Evolutionary conservation across 1,140 invertebrate genomes (phyloP), one percentile per base, ranked within the genome.

Genomic region (Drosophila oshimai): DNA sequence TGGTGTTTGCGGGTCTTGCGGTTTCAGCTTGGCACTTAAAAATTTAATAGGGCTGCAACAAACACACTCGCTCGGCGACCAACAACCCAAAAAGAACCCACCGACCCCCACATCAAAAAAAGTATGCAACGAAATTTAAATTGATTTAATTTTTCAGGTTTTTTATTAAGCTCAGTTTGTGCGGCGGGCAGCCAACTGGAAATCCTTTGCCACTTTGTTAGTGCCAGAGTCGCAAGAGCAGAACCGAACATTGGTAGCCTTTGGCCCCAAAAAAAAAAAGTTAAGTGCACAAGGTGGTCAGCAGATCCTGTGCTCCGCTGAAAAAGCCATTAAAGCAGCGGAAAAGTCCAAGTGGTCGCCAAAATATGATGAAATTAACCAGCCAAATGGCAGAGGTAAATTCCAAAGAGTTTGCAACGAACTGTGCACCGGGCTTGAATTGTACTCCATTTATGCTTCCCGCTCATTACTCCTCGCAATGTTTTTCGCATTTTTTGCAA

Each of bases 1-100:
- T 87, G 81, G 81, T 77, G 69, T 87, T 87, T 80, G 81, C 41
- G 81, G 80, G 55, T 60, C 80, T 69, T 86, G 75, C 46, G 80
- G 81, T 81, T 74, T 64, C 57, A 47, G 72, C 76, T 69, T 28
- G 81, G 81, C 73, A 87, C 81, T 86, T 86, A 86, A 81, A 86
- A 86, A 86, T 87, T 86, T 86, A 87, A 86, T 87, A 76, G 72
- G 65, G 44, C 61, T 72, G 81, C 71, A 75, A 60, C 72, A 67
- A 67, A 75, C 49, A 41, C 60, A 53, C 34, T 54, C 22, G 6
- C 45, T 7, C 15, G 15, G 6, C 18, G 20, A 13, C 22, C 34
- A 68, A 44, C 18, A 51, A 29, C 36, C 33, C 34, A 41, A 67
- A 45, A 24, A 4, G 9, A 34, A 39, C 7, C 12, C 33, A 29